A percentile compares a stretch with the other conserved stretches of the same genome.
Evolutionary conservation across 2,113 vertebrate genomes (phyloP).

Genomic region (Thamnophis sirtalis): DNA sequence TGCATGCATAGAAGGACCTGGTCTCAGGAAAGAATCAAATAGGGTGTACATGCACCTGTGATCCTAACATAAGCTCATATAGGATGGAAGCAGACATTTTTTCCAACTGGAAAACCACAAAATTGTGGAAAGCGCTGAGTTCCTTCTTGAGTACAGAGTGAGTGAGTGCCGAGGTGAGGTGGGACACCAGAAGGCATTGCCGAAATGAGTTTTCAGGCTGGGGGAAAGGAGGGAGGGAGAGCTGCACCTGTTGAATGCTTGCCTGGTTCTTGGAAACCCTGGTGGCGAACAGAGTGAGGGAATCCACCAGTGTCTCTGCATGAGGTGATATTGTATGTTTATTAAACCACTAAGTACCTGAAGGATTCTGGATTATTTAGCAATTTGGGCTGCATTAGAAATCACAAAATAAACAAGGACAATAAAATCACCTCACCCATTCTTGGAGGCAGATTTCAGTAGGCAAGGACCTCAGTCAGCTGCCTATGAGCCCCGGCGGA

Average conservation of each 20-base stretch:
- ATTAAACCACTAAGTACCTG: too few relatives aligned
- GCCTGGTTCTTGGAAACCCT: neutral
- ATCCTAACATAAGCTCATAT: neutral
- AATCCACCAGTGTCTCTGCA: too few relatives aligned
- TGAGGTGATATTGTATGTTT: too few relatives aligned
- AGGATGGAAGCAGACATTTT: neutral
- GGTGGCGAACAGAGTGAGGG: too few relatives aligned
- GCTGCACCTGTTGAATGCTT: neutral
- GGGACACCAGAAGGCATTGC: neutral
- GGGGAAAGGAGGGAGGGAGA: neutral
- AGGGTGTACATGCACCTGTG: neutral
- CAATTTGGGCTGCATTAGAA: too few relatives aligned
- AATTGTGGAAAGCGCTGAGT: neutral
- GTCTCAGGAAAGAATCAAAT: neutral
- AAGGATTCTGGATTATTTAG: too few relatives aligned
- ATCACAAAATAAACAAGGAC: too few relatives aligned
- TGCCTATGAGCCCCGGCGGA: too few relatives aligned
- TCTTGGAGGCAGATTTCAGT: too few relatives aligned
- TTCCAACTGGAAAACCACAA: neutral
- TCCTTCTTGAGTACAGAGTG: neutral
- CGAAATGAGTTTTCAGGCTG: too few relatives aligned
- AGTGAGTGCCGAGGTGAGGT: constrained; percentile 44
- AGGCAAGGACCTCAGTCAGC: too few relatives aligned
- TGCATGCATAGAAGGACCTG: neutral
- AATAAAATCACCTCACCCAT: too few relatives aligned